Evolutionary conservation across 37 sponge, comb jelly and placozoan species (phyloP).

Genomic region (Ephydatia muelleri): DNA sequence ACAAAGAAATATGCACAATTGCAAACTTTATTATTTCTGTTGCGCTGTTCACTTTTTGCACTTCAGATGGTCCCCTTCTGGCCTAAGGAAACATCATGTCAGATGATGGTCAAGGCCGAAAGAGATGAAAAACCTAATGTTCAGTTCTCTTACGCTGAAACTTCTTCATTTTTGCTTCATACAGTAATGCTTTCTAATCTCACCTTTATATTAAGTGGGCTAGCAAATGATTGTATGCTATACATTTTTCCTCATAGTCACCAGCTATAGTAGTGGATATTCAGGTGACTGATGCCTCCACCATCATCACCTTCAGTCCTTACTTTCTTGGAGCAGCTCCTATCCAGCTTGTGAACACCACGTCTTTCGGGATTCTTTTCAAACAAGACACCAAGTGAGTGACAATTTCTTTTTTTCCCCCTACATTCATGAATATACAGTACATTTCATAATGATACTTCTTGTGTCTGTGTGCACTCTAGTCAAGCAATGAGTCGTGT

Average conservation of each 20-base stretch:
- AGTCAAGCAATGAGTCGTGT: not conserved
- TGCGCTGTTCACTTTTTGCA: not conserved
- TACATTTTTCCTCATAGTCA: not conserved
- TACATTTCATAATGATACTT: not conserved
- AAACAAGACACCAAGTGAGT: slow-evolving; percentile 46
- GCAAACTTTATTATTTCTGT: not conserved
- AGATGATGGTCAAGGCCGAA: slow-evolving; percentile 20
- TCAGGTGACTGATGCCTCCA: slow-evolving; percentile 67
- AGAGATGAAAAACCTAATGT: not conserved
- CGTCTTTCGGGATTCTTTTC: slow-evolving; percentile 11
- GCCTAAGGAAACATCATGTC: slow-evolving; percentile 13
- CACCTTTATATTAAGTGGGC: not conserved
- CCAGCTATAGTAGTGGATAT: slow-evolving; percentile 68
- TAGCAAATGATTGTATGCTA: not conserved
- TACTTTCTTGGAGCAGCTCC: slow-evolving; percentile 80
- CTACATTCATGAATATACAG: not conserved
- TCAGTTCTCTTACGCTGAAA: slow-evolving; percentile 45
- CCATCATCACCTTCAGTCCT: slow-evolving; percentile 71
- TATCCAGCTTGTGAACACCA: slow-evolving; percentile 65
- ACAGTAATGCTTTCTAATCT: not conserved
- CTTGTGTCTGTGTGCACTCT: not conserved
- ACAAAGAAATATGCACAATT: too few relatives aligned
- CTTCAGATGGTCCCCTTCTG: slow-evolving; percentile 51
- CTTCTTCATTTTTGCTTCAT: slow-evolving; percentile 24
- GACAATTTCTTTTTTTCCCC: not conserved